These are phyloP conservation scores for Drosophila equinoxialis DNA, from an alignment of 1,140 invertebrate species.

Conservation along the genomic window DNA sequence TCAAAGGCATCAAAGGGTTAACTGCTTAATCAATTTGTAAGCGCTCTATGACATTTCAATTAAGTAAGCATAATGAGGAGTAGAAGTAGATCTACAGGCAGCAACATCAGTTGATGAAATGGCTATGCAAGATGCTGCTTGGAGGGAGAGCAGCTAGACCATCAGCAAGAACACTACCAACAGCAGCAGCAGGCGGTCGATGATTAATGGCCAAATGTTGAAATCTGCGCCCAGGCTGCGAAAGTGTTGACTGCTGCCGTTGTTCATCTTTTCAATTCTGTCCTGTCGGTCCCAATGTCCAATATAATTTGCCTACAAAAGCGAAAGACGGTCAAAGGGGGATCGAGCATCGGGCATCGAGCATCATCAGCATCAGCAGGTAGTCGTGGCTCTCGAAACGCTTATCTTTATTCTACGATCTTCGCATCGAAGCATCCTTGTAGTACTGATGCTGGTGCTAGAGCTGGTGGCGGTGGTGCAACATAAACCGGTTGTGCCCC, in stretches of 20 bases:
- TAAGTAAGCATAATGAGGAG: conserved; percentile 51
- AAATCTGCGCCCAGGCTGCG: conserved; percentile 40
- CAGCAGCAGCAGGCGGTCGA: conserved; percentile 37
- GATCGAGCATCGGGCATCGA: conserved; percentile 6
- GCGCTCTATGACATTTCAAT: conserved; percentile 61
- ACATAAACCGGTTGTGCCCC: not conserved
- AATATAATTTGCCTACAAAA: conserved; percentile 27
- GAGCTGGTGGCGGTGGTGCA: not conserved
- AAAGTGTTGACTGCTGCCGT: conserved; percentile 56
- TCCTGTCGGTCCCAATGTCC: conserved; percentile 1
- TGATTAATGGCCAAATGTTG: conserved; percentile 60
- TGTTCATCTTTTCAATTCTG: conserved; percentile 38
- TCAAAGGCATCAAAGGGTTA: conserved; percentile 1
- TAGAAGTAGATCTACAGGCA: not conserved
- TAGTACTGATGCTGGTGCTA: not conserved
- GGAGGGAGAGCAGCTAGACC: not conserved
- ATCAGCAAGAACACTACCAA: conserved; percentile 4
- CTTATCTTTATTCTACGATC: conserved; percentile 20
- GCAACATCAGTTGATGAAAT: not conserved
- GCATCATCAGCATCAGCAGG: conserved; percentile 10
- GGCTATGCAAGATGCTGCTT: too few species aligned
- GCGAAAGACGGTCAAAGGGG: not conserved
- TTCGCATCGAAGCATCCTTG: not conserved
- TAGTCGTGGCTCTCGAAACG: conserved; percentile 13
- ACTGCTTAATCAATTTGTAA: conserved; percentile 17